Percentiles rank a stretch among this genome's conserved stretches.
These are phyloP conservation scores for Fopius arisanus DNA, from an alignment of 1,140 invertebrate species.

Conservation along the genomic window DNA sequence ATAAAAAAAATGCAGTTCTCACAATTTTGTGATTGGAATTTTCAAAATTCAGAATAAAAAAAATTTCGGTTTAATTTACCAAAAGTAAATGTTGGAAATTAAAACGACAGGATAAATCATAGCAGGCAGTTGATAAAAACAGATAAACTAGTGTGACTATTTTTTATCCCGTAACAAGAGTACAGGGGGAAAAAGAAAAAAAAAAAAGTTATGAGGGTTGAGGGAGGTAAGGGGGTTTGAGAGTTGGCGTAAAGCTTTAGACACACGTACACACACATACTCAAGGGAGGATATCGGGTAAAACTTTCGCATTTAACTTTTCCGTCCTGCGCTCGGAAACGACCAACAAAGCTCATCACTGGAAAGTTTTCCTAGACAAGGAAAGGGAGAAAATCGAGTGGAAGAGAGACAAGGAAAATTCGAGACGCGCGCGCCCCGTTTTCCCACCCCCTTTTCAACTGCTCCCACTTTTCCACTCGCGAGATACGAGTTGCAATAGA, in stretches of 20 bases:
- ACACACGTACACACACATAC: slow-evolving; percentile 37
- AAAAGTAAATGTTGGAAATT: not conserved
- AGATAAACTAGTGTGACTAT: slow-evolving; percentile 13
- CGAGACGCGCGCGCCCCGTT: slow-evolving; percentile 31
- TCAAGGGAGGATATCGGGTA: slow-evolving; percentile 54
- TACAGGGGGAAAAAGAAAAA: slow-evolving; percentile 3
- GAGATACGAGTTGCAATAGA: not conserved
- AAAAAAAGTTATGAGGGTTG: slow-evolving; percentile 1
- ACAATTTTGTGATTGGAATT: too few relatives aligned
- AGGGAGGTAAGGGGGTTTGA: slow-evolving; percentile 30
- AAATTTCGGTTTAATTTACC: too few relatives aligned
- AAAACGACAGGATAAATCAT: slow-evolving; percentile 20
- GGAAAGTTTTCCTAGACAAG: slow-evolving; percentile 62
- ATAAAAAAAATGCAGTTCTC: too few relatives aligned
- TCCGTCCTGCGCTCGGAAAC: slow-evolving; percentile 56
- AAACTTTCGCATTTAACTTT: slow-evolving; percentile 65
- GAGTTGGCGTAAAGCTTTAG: slow-evolving; percentile 12
- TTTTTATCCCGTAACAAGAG: slow-evolving; percentile 9
- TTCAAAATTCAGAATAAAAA: too few relatives aligned
- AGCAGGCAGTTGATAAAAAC: slow-evolving; percentile 9
- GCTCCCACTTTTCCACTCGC: not conserved
- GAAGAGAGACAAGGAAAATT: slow-evolving; percentile 28
- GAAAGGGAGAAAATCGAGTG: slow-evolving; percentile 40
- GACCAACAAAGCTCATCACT: slow-evolving; percentile 63
- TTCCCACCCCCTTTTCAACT: not conserved